Conservation (phyloP, 2,888 invertebrate species). For the Conops quadrifasciatus region DNA sequence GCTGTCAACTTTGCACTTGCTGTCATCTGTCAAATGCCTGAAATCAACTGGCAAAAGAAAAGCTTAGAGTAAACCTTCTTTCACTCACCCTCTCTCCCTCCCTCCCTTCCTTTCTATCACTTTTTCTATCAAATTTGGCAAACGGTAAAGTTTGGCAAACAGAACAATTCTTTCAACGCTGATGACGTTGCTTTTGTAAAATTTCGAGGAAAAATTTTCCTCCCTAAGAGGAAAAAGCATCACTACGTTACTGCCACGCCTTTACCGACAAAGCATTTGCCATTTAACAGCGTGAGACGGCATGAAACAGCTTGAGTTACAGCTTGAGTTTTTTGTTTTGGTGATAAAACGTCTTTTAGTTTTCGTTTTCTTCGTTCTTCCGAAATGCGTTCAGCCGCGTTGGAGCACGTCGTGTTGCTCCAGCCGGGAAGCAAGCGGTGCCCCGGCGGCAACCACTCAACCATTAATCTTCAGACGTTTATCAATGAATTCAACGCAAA, state of each 20-base stretch:
- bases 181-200: neutral
- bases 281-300: neutral
- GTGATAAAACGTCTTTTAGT: neutral
- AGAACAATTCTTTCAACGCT: slow-evolving; percentile 19
- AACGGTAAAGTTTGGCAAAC: slow-evolving; percentile 22
- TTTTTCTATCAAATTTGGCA: neutral
- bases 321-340: neutral
- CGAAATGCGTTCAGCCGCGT: neutral
- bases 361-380: neutral
- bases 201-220: neutral
- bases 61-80: neutral
- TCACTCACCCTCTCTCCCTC: neutral
- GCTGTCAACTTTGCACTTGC: slow-evolving; percentile 24
- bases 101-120: neutral
- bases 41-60: slow-evolving; percentile 5
- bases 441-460: slow-evolving; percentile 15
- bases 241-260: neutral
- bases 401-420: neutral
- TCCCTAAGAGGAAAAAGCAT: neutral
- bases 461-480: slow-evolving; percentile 27
- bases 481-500: slow-evolving; percentile 26
- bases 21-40: slow-evolving; percentile 28
- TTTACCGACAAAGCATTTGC: too few species aligned
- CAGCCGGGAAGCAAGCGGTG: neutral
- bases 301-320: neutral